Percentiles rank a stretch among this genome's conserved stretches.
Conservation (phyloP, 2,888 invertebrate species). For the Entomobrya multifasciata region DNA sequence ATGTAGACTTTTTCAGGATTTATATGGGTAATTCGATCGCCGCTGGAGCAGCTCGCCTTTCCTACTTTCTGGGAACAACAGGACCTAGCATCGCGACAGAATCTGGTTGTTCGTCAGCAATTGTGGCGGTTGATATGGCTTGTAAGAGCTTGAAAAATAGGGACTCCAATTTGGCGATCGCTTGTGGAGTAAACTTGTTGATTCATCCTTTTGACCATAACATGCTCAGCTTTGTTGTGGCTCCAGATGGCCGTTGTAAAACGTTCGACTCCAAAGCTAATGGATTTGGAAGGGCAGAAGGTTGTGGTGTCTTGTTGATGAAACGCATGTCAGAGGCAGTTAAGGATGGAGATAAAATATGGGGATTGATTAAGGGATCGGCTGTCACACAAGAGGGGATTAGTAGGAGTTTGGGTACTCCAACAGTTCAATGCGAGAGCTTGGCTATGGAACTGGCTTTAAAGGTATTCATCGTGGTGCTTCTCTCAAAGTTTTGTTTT, state of each 20-base stretch:
- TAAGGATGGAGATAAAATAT: constrained; percentile 75
- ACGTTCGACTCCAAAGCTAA: constrained; percentile 80
- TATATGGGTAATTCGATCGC: constrained; percentile 72
- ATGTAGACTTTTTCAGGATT: constrained; percentile 49
- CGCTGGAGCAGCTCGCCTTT: constrained; percentile 55
- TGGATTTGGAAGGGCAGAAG: constrained; percentile 81
- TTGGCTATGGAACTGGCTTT: constrained; percentile 58
- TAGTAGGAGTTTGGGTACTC: constrained; percentile 80
- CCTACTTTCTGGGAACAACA: constrained; percentile 67
- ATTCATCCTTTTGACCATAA: constrained; percentile 56
- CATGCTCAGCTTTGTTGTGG: constrained; percentile 61
- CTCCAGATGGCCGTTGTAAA: constrained; percentile 75
- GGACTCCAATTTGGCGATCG: constrained; percentile 64
- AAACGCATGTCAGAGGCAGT: constrained; percentile 79
- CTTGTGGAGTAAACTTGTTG: constrained; percentile 73
- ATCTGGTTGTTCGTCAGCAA: constrained; percentile 70
- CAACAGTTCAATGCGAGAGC: constrained; percentile 51
- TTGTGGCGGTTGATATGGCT: constrained; percentile 68
- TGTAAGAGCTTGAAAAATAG: constrained; percentile 47
- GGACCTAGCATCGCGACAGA: constrained; percentile 69
- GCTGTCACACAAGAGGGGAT: constrained; percentile 81
- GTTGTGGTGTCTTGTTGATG: constrained; percentile 79
- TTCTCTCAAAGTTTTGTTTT: too few relatives aligned
- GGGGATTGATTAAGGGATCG: constrained; percentile 79
- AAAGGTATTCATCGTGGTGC: too few relatives aligned